Evolutionary conservation across 2,888 invertebrate species (phyloP).

Genomic region (Zaprionus obscuricornis): DNA sequence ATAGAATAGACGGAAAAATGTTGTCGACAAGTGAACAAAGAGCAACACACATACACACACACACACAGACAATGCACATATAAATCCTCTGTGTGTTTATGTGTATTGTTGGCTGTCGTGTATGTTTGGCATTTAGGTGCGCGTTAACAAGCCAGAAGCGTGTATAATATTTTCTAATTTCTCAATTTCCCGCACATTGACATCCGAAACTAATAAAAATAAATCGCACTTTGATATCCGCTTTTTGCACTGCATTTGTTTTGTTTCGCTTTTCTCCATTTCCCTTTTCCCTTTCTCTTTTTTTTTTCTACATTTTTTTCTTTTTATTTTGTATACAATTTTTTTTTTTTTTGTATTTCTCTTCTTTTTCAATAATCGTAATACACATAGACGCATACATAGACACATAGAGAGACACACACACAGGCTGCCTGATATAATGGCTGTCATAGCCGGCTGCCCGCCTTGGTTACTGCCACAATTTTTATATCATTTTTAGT

Average conservation of each 20-base stretch:
- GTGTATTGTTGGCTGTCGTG: slow-evolving; percentile 15
- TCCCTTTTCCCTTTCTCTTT: slow-evolving; percentile 27
- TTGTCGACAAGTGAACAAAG: slow-evolving; percentile 26
- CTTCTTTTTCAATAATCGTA: slow-evolving; percentile 65
- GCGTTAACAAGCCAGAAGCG: slow-evolving; percentile 63
- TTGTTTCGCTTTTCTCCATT: slow-evolving; percentile 33
- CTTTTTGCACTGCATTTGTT: slow-evolving; percentile 48
- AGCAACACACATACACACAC: slow-evolving; percentile 2
- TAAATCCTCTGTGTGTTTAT: slow-evolving; percentile 16
- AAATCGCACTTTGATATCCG: slow-evolving; percentile 79
- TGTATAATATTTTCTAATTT: slow-evolving; percentile 79
- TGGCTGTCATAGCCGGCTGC: slow-evolving; percentile 45
- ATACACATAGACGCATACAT: slow-evolving; percentile 35
- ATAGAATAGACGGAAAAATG: neutral
- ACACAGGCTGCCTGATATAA: slow-evolving; percentile 32
- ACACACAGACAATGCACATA: slow-evolving; percentile 16
- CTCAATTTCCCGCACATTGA: slow-evolving; percentile 79
- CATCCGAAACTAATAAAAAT: slow-evolving; percentile 80
- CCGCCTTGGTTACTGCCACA: slow-evolving; percentile 45
- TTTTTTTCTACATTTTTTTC: neutral
- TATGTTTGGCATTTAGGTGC: slow-evolving; percentile 47
- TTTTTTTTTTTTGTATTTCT: slow-evolving; percentile 26
- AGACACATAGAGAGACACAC: slow-evolving; percentile 2
- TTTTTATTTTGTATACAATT: slow-evolving; percentile 26
- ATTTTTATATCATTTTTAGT: slow-evolving; percentile 71